Conservation (phyloP, 2,797 vertebrate genomes). For the Adrianichthys oophorus region DNA sequence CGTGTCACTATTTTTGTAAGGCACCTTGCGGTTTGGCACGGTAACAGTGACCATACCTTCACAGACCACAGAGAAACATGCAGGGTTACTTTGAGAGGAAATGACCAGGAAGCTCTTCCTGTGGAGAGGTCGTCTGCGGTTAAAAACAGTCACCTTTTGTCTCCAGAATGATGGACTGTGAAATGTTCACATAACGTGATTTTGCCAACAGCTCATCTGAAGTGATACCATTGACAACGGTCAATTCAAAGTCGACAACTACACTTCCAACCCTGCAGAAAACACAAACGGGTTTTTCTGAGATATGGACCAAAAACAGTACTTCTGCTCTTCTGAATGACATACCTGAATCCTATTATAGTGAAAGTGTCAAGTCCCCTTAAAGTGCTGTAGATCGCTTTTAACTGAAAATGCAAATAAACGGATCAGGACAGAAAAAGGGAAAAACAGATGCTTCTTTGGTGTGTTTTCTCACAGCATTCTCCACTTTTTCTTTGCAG, state of each 20-base stretch:
- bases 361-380: slow-evolving; percentile 50
- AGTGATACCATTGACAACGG: accelerated
- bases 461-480: slow-evolving; percentile 2
- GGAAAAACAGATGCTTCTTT: too few relatives aligned
- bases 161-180: accelerated
- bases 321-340: not conserved
- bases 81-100: not conserved
- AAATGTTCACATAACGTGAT: accelerated
- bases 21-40: accelerated
- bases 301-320: slow-evolving; percentile 2
- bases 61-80: not conserved
- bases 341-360: slow-evolving; percentile 50
- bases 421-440: too few relatives aligned
- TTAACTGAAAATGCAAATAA: slow-evolving; percentile 51
- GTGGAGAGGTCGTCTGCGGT: not conserved
- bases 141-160: slow-evolving; percentile 34
- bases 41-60: slow-evolving; percentile 44
- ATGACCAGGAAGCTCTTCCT: not conserved
- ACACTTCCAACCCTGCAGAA: slow-evolving; percentile 49
- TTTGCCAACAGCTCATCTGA: accelerated
- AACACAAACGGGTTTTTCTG: not conserved
- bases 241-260: slow-evolving; percentile 40
- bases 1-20: accelerated
- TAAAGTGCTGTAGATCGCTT: slow-evolving; percentile 42
- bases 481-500: accelerated